phyloP scores from a whole-genome alignment of 2,797 vertebrate genomes.

The Melanotaenia maccullochi region DNA sequence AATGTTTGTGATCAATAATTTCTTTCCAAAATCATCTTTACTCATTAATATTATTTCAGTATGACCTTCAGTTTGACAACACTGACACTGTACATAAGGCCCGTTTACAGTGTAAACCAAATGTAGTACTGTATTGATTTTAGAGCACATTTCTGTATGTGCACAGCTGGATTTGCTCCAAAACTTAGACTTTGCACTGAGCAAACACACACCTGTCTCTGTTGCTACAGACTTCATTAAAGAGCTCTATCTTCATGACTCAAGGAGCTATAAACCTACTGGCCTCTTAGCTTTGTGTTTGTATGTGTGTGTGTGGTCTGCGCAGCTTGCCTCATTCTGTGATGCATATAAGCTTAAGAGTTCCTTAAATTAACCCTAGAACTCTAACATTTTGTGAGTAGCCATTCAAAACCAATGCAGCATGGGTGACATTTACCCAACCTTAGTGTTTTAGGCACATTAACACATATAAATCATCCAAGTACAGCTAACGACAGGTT shows the following conservation, averaged over 20 bases:
- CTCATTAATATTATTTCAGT: not conserved
- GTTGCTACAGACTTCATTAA: conserved; percentile 22
- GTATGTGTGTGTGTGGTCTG: not conserved
- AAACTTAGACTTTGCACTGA: conserved; percentile 37
- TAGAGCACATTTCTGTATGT: conserved; percentile 16
- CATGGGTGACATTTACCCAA: not conserved
- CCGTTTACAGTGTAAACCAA: conserved; percentile 29
- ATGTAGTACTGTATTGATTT: conserved; percentile 28
- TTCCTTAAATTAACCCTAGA: conserved; percentile 4
- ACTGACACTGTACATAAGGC: not conserved
- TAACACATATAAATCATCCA: too few species aligned
- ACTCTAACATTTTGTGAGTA: not conserved
- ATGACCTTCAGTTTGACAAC: not conserved
- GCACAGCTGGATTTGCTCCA: conserved; percentile 39
- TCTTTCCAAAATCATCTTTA: not conserved
- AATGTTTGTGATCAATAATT: not conserved
- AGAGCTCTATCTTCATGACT: conserved; percentile 37
- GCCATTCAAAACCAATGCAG: not conserved
- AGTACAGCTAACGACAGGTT: not conserved
- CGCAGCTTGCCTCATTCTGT: conserved; percentile 9
- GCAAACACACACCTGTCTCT: conserved; percentile 13
- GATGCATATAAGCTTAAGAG: conserved; percentile 2
- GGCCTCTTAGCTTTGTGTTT: conserved; percentile 25
- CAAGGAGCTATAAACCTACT: conserved; percentile 29
- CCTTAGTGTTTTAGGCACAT: too few species aligned